phyloP scores from a whole-genome alignment of 1,140 invertebrate species.

The Magallana gigas region DNA sequence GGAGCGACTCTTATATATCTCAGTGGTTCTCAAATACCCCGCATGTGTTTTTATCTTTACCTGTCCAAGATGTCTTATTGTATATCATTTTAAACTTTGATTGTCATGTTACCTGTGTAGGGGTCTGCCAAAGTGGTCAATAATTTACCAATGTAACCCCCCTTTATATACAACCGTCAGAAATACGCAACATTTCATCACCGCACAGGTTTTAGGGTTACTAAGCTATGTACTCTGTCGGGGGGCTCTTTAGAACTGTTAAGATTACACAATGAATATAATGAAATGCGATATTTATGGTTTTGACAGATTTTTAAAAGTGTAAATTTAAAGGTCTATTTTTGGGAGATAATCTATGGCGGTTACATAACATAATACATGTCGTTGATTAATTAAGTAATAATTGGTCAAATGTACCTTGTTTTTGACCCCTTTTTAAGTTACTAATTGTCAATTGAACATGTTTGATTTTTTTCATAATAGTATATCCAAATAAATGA shows the following conservation, averaged over 20 bases:
- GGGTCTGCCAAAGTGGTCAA: not conserved
- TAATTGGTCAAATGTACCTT: too few species aligned
- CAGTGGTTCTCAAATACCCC: not conserved
- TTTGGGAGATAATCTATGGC: too few species aligned
- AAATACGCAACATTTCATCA: slow-evolving; percentile 17
- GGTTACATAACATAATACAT: too few species aligned
- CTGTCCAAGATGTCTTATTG: slow-evolving; percentile 5
- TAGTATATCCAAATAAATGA: too few species aligned
- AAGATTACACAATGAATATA: too few species aligned
- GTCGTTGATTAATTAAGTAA: too few species aligned
- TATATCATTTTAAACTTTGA: slow-evolving; percentile 25
- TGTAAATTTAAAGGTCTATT: too few species aligned
- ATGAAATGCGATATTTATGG: too few species aligned
- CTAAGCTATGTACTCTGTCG: not conserved
- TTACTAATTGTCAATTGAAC: too few species aligned
- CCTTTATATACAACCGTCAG: not conserved
- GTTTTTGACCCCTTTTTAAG: too few species aligned
- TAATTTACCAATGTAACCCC: not conserved
- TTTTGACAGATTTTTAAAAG: too few species aligned
- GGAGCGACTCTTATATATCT: not conserved
- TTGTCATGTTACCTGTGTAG: not conserved
- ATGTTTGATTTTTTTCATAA: too few species aligned
- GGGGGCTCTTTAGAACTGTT: not conserved
- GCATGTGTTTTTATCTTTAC: slow-evolving; percentile 19
- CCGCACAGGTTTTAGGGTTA: not conserved